Evolutionary conservation across 2,888 invertebrate species (phyloP), one percentile per base, ranked within the genome.

Genomic region (Trichopoda pennipes): DNA sequence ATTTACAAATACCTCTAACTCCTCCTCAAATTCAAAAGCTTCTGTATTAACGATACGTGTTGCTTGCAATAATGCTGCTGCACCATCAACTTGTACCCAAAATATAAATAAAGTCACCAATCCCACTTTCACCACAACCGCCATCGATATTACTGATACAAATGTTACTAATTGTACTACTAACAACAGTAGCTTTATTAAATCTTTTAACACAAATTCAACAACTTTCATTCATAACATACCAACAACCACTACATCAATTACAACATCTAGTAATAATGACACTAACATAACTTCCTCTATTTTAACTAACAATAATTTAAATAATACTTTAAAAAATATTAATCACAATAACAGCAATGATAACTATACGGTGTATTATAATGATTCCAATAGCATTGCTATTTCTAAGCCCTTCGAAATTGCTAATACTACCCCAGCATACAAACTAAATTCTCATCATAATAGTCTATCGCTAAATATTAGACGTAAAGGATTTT

Each of bases 401-500:
- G 63, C 19, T 63, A 56, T 28, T 74, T 60, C 63, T 49, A 82
- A 82, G 72, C 49, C 42, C 21, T 35, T 72, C 51, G 82, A 79
- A 56, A n/a, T 49, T 61, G 42, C 66, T 47, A 64, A 47, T 63
- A 69, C 55, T 32, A 12, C 63, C 21, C 51, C 32, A 73, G 35
- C 60, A 60, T 72, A 79, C 35, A 82, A 79, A 68, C 38, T 79
- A 66, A 82, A 63, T 53, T 72, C 66, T 28, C 66, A 72, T 44
- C 70, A 72, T 16, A 49, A 49, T 51, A 76, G 56, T 64, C 23
- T 79, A 44, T 49, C 85, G 80, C 83, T 87, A 80, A 87, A 87
- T 84, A 87, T 88, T 81, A 86, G 85, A 81, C 87, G 88, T 63
- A 88, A 88, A 84, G 88, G 88, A 74, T 88, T 87, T 78, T 88